Conservation (phyloP, 2,113 vertebrate genomes). For the Antechinus stuartii region DNA sequence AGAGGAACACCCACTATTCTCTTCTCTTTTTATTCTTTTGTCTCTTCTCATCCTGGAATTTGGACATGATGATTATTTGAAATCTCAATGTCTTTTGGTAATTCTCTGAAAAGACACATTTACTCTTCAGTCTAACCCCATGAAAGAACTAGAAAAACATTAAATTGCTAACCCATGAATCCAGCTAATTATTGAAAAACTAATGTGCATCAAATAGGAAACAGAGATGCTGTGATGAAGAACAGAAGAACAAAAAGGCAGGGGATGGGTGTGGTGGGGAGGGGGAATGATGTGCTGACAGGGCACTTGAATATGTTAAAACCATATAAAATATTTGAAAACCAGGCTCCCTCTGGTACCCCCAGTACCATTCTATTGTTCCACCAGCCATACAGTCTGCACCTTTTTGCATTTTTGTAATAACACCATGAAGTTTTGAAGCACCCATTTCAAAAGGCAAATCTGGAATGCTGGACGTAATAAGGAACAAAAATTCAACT, state of each 20-base stretch:
- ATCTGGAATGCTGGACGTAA: neutral
- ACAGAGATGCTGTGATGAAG: slow-evolving; percentile 39
- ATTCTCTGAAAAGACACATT: neutral
- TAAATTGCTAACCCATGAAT: slow-evolving; percentile 44
- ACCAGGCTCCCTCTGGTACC: neutral
- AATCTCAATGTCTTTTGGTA: neutral
- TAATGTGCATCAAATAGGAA: slow-evolving; percentile 55
- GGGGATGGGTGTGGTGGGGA: neutral
- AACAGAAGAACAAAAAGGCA: neutral
- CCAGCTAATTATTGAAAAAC: slow-evolving; percentile 31
- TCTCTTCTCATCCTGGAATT: slow-evolving; percentile 2
- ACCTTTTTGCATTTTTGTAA: neutral
- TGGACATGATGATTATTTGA: neutral
- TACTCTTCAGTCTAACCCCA: neutral
- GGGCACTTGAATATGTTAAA: neutral
- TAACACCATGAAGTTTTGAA: neutral
- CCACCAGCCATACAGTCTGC: fast-evolving
- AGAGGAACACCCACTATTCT: neutral
- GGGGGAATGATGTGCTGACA: neutral
- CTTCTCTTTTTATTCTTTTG: neutral
- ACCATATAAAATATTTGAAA: neutral
- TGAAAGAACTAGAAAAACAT: slow-evolving; percentile 1
- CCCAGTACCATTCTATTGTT: neutral
- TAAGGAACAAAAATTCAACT: slow-evolving; percentile 27
- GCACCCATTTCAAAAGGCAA: slow-evolving; percentile 15